Evolutionary conservation across 37 sponge, comb jelly and placozoan species (phyloP).

Genomic region (Haliclona indistincta): DNA sequence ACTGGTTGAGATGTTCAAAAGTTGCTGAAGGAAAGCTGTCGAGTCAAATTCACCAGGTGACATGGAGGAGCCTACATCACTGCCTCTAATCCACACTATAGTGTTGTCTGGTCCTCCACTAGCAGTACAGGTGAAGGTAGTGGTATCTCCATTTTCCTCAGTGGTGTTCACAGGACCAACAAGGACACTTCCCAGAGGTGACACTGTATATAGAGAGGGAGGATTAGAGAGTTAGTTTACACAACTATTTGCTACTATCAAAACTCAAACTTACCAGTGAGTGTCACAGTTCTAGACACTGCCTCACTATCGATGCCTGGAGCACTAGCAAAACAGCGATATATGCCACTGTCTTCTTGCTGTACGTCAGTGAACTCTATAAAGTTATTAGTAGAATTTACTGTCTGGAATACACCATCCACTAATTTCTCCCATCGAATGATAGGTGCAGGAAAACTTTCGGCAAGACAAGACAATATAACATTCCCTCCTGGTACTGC

Average conservation of each 20-base stretch:
- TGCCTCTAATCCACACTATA: conserved; percentile 10
- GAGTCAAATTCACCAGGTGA: conserved; percentile 12
- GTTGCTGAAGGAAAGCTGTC: no score
- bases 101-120: conserved; percentile 19
- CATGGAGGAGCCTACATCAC: not conserved
- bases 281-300: not conserved
- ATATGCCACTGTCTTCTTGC: conserved; percentile 23
- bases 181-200: conserved; percentile 21
- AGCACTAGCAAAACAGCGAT: conserved; percentile 3
- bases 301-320: not conserved
- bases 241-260: no score
- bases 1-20: no score
- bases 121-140: conserved; percentile 14
- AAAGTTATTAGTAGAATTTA: not conserved
- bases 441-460: conserved; percentile 16
- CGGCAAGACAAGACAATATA: conserved; percentile 12
- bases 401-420: not conserved
- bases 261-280: conserved; percentile 3
- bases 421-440: conserved; percentile 4
- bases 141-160: not conserved
- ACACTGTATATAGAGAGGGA: conserved; percentile 14
- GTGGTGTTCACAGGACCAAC: not conserved
- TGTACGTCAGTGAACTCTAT: not conserved
- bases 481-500: not conserved
- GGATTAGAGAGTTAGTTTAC: no score